Percentiles rank a stretch among this genome's conserved stretches.
Conservation (phyloP, 2,888 invertebrate species). For the Drosophila maculinotata region DNA sequence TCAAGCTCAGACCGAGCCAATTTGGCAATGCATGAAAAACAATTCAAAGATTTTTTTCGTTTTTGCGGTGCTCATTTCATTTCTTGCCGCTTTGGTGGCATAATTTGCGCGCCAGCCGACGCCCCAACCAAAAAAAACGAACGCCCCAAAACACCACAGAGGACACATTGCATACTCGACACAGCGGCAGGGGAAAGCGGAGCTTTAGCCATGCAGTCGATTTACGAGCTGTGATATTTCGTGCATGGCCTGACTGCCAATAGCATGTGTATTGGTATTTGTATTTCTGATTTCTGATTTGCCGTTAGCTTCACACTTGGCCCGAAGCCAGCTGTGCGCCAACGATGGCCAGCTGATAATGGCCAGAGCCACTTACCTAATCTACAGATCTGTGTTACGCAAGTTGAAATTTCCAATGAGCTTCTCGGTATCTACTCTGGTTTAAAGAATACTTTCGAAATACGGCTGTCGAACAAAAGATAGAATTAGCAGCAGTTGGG, state of each 20-base stretch:
- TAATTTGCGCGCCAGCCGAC: slow-evolving; percentile 73
- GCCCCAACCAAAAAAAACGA: slow-evolving; percentile 46
- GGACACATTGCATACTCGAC: slow-evolving; percentile 37
- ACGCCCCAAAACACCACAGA: slow-evolving; percentile 26
- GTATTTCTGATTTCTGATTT: neutral
- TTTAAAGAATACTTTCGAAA: too few species aligned
- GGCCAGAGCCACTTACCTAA: slow-evolving; percentile 42
- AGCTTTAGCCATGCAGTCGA: slow-evolving; percentile 46
- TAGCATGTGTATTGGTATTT: slow-evolving; percentile 40
- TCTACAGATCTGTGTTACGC: slow-evolving; percentile 17
- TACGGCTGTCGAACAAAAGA: too few species aligned
- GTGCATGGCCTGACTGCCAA: slow-evolving; percentile 58
- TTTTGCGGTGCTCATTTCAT: slow-evolving; percentile 47
- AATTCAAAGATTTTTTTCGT: slow-evolving; percentile 46
- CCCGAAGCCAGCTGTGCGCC: slow-evolving; percentile 46
- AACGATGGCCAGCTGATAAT: slow-evolving; percentile 62
- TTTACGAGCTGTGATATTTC: slow-evolving; percentile 77
- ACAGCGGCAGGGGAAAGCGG: neutral
- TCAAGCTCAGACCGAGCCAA: slow-evolving; percentile 46
- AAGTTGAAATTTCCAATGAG: slow-evolving; percentile 10
- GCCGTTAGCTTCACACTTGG: slow-evolving; percentile 27
- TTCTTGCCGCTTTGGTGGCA: slow-evolving; percentile 66
- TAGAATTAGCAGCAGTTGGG: too few species aligned
- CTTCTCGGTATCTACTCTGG: too few species aligned
- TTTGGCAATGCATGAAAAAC: slow-evolving; percentile 57